phyloP scores from a whole-genome alignment of 2,888 invertebrate genomes.

The Lasioglossum lativentre region DNA sequence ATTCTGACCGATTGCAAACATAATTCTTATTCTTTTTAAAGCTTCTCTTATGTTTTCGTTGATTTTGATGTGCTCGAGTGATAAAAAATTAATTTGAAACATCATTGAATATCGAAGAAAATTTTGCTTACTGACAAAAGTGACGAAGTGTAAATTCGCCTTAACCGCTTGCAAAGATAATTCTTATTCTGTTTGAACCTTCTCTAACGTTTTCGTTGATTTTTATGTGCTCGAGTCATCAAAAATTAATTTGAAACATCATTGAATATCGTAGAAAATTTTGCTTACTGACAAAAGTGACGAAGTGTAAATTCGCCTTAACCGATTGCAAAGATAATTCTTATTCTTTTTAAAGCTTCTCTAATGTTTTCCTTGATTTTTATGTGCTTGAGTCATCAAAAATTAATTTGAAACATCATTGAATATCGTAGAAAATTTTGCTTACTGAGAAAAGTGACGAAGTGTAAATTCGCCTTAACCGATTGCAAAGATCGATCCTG shows the following conservation, averaged over 20 bases:
- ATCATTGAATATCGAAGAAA: too few species aligned
- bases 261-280: too few species aligned
- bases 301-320: too few species aligned
- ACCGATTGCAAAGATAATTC: too few species aligned
- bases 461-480: background rate
- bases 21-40: background rate
- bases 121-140: too few species aligned
- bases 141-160: too few species aligned
- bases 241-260: too few species aligned
- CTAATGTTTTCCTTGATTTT: background rate
- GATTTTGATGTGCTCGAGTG: background rate
- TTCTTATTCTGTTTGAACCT: too few species aligned
- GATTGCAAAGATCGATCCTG: background rate
- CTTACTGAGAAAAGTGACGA: background rate
- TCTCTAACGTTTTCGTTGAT: background rate
- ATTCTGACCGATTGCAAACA: constrained; percentile 47
- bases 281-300: too few species aligned
- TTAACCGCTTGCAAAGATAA: too few species aligned
- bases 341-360: too few species aligned
- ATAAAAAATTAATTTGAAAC: too few species aligned
- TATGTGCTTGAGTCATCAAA: background rate
- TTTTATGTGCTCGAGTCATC: background rate
- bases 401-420: background rate
- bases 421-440: background rate
- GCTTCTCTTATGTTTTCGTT: background rate